Evolutionary conservation across 1,140 invertebrate species (phyloP), one percentile per base, ranked within the genome.

Genomic region (Drosophila pseudoananassae): DNA sequence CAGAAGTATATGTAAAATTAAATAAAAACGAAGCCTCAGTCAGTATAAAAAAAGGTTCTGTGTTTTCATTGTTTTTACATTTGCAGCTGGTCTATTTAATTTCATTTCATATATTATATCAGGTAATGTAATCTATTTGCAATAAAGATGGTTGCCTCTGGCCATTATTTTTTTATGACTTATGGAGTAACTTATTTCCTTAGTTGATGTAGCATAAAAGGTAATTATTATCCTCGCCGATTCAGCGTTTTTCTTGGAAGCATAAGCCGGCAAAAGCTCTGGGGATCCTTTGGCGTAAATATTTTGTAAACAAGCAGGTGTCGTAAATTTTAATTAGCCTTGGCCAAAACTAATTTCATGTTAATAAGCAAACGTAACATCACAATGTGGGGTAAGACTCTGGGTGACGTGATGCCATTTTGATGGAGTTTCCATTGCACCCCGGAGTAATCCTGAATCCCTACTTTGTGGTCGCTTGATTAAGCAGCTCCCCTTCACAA

Each of bases 331-430:
- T 90, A 90, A 90, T 75, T 93, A 97, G 96, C 54, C 50, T 50
- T 63, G 61, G 61, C 78, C 83, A 64, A 82, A 97, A 90, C 94
- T 94, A 53, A 96, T 97, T 74, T 94, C 94, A 76, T 70, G 54
- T 69, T 61, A 83, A 89, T 79, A 64, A 27, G 5, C 51, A 64
- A 87, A 54, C 49, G 57, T 60, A 65, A 69, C 75, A 80, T 57
- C 61, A 69, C 75, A 80, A 54, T 55, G 61, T 69, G 65, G 59
- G 31, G 52, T 15, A 51, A 29, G 57, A 65, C 17, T 46, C 3
- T 31, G 9, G 38, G 57, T 17, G 12, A 14, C 14, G 59, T 56
- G 36, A 45, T 53, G 40, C 40, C 40, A 5, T n/a, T 43, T 43
- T 31, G 68, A 43, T 65, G 55, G 25, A 14, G 25, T 15, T 45